Evolutionary conservation across 2,888 invertebrate genomes (phyloP), one percentile per base, ranked within the genome.

Genomic region (Heteromyza rotundicornis): DNA sequence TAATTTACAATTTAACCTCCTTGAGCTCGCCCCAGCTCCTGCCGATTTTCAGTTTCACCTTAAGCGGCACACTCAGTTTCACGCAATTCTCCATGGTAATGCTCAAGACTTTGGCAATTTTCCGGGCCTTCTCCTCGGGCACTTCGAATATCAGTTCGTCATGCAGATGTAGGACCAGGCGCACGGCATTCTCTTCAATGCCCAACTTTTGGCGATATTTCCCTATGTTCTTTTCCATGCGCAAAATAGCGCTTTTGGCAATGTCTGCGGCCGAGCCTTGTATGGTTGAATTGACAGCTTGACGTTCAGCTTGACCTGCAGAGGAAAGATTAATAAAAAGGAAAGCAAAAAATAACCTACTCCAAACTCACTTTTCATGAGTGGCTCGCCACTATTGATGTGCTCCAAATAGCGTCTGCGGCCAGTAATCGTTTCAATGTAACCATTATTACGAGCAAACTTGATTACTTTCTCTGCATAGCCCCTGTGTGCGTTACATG

Each of bases 181-280:
- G 87, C 0, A 89, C 90, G 1, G 63, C 80, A 73, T 82, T 86
- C 19, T 65, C 65, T 0, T 69, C 59, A 22, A 81, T 58, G 0
- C 76, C 75, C 22, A 82, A 66, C 49, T 78, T 80, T 14, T 71
- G 65, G 0, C 72, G 66, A 87, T 73, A 81, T 69, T 74, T 84
- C 57, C 67, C 81, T 66, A 72, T 89, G 79, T 77, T 85, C 12
- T 84, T 82, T 70, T 95, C 90, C 72, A 97, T 89, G 54, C 86
- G 85, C 24, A 94, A 86, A 90, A 98, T 94, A 1, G 97, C 96
- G 60, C 86, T 89, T 83, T 99, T 99, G 0, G 94, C 92, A 50
- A 99, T 89, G 83, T 99, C 98, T 0, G 98, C 95, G 0, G 98
- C 98, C 0, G 98, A 96, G 0, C 98, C 98, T 84, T 99, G 98